Conservation (phyloP, 2,113 vertebrate genomes). For the Scomber japonicus region DNA sequence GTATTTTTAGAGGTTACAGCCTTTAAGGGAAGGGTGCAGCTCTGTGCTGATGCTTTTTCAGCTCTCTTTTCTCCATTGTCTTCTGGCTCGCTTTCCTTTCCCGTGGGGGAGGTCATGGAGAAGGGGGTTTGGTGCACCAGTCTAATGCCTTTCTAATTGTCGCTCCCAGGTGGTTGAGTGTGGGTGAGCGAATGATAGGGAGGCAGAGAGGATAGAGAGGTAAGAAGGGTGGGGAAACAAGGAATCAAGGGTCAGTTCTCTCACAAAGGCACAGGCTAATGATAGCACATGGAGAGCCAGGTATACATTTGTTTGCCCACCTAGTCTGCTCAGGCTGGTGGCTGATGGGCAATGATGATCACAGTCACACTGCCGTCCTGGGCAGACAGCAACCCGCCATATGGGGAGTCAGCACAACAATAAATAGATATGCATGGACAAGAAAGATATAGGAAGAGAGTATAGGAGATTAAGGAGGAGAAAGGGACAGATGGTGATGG, state of each 20-base stretch:
- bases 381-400: not conserved
- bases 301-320: constrained; percentile 16
- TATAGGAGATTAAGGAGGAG: constrained; percentile 14
- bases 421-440: not conserved
- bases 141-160: constrained; percentile 79
- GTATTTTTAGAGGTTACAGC: constrained; percentile 43
- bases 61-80: constrained; percentile 22
- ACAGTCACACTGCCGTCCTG: constrained; percentile 20
- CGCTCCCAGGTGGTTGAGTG: constrained; percentile 63
- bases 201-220: constrained; percentile 1
- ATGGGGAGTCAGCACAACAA: constrained; percentile 32
- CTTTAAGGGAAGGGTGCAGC: constrained; percentile 43
- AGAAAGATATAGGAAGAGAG: constrained; percentile 1
- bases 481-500: constrained; percentile 50
- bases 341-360: constrained; percentile 38
- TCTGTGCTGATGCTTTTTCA: constrained; percentile 19
- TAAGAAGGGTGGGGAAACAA: not conserved
- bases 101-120: constrained; percentile 60
- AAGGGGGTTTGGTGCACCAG: constrained; percentile 58
- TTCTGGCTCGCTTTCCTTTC: constrained; percentile 13
- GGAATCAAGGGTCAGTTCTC: constrained; percentile 29
- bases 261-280: constrained; percentile 63
- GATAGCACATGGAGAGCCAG: constrained; percentile 59
- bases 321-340: constrained; percentile 2
- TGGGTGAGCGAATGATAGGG: constrained; percentile 52